A percentile compares a stretch with the other conserved stretches of the same genome.
These are phyloP conservation scores for Xiphorhynchus elegans DNA, from an alignment of 2,113 vertebrate genomes.

Conservation along the genomic window DNA sequence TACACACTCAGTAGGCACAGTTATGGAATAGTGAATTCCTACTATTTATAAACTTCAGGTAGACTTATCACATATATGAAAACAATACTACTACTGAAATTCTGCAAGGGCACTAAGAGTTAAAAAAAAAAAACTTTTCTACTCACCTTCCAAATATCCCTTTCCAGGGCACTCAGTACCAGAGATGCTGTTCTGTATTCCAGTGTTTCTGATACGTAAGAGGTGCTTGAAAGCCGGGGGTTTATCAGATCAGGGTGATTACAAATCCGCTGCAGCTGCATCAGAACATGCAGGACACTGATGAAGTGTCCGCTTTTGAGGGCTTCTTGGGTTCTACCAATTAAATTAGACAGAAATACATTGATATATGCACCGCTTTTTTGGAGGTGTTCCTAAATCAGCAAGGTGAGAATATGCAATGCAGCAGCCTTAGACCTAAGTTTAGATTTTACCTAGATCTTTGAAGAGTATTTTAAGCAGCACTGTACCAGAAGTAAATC, in stretches of 20 bases:
- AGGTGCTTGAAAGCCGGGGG: slow-evolving; percentile 78
- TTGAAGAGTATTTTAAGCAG: neutral
- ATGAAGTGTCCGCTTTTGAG: slow-evolving; percentile 92
- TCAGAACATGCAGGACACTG: slow-evolving; percentile 90
- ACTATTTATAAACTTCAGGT: neutral
- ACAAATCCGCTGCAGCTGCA: slow-evolving; percentile 90
- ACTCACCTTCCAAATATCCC: slow-evolving; percentile 81
- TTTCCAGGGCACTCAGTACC: slow-evolving; percentile 80
- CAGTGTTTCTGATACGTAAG: slow-evolving; percentile 80
- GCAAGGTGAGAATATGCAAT: neutral
- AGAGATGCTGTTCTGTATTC: slow-evolving; percentile 83
- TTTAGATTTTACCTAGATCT: neutral
- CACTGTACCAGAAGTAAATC: neutral
- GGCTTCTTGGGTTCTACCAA: slow-evolving; percentile 86
- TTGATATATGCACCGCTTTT: neutral
- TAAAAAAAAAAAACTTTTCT: neutral
- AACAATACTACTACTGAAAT: neutral
- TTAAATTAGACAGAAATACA: neutral
- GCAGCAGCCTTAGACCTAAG: neutral
- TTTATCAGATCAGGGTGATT: slow-evolving; percentile 91
- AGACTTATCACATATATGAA: neutral
- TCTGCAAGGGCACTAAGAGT: neutral
- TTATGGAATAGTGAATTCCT: neutral
- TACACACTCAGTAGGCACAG: neutral
- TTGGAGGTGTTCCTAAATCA: neutral